phyloP scores from a whole-genome alignment of 1,140 invertebrate species.

The Trichonephila clavipes region DNA sequence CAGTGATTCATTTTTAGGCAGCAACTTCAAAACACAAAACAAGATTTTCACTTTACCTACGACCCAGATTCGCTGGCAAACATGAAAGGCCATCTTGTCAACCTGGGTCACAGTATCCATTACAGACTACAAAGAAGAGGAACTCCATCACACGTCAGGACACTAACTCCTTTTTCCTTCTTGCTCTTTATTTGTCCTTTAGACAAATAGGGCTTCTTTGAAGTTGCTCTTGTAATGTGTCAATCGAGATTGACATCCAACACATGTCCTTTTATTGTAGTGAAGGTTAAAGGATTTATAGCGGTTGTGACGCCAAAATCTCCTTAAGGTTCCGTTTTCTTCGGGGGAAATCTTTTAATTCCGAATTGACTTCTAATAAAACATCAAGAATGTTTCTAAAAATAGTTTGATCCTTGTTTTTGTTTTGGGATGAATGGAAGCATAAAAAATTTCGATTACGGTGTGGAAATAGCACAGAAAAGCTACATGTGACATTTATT shows the following conservation, averaged over 20 bases:
- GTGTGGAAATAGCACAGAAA: not conserved
- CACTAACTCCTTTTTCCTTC: not conserved
- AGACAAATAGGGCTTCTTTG: conserved; percentile 61
- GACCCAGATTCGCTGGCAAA: not conserved
- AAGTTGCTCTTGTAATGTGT: conserved; percentile 60
- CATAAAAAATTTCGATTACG: not conserved
- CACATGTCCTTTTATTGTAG: conserved; percentile 28
- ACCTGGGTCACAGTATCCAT: conserved; percentile 34
- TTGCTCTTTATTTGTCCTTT: not conserved
- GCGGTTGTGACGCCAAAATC: not conserved
- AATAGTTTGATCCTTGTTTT: not conserved
- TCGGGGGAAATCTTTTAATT: not conserved
- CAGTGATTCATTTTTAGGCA: not conserved
- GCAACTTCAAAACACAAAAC: not conserved
- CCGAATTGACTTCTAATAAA: not conserved
- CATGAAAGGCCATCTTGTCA: conserved; percentile 44
- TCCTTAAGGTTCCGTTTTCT: not conserved
- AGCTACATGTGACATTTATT: not conserved
- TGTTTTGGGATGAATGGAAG: too few species aligned
- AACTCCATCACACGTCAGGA: conserved; percentile 42
- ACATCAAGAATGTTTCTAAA: not conserved
- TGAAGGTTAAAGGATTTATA: conserved; percentile 21
- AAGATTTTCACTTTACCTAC: conserved; percentile 30
- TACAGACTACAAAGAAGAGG: conserved; percentile 27
- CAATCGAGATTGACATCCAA: conserved; percentile 57